A percentile compares a stretch with the other conserved stretches of the same genome.
Evolutionary conservation across 2,113 vertebrate species (phyloP).

Genomic region (Zosterops pallidus): DNA sequence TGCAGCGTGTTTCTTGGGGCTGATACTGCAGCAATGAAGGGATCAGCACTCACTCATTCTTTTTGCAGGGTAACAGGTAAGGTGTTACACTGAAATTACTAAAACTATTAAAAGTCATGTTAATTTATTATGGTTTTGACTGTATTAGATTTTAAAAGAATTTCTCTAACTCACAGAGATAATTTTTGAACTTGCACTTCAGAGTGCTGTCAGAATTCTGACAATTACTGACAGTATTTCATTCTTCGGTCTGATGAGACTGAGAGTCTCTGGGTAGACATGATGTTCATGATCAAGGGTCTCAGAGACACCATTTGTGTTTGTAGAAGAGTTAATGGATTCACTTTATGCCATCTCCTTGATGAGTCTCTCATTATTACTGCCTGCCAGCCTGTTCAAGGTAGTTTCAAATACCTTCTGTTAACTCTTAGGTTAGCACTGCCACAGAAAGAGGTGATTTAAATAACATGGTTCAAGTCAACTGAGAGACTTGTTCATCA

Average conservation of each 20-base stretch:
- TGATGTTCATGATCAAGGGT: background rate
- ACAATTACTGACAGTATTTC: background rate
- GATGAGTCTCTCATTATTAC: background rate
- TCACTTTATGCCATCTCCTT: background rate
- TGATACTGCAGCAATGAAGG: conserved; percentile 47
- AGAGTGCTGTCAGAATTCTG: background rate
- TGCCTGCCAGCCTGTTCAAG: background rate
- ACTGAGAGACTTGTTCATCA: background rate
- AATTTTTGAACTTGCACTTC: background rate
- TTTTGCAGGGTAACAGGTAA: conserved; percentile 67
- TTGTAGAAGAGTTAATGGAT: conserved; percentile 3
- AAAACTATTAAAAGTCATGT: background rate
- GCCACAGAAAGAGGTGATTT: background rate
- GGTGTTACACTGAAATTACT: background rate
- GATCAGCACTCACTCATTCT: conserved; percentile 38
- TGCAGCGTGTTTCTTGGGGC: background rate
- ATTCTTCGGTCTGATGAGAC: background rate
- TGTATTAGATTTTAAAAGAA: background rate
- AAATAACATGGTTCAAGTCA: background rate
- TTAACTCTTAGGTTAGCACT: background rate
- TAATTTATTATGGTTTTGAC: background rate
- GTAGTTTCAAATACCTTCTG: background rate
- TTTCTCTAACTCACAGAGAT: background rate
- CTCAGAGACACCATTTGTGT: conserved; percentile 2
- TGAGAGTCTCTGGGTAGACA: background rate